Base-by-base conservation (phyloP, 2,797 vertebrate genomes). In the Geotrypetes seraphini region DNA sequence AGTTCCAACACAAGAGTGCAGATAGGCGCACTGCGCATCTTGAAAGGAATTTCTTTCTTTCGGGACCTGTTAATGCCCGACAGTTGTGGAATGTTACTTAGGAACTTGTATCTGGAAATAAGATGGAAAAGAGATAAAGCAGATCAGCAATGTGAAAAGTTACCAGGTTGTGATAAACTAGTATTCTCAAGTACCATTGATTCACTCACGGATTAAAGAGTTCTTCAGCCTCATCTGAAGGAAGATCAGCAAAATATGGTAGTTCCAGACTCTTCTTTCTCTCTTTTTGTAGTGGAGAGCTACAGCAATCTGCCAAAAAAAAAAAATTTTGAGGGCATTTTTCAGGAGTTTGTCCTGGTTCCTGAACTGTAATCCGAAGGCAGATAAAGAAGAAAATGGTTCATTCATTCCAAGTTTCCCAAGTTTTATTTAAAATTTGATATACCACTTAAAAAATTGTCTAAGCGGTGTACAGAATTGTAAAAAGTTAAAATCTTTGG, bases 1-100 rank as follows among this genome's bases (percentile, higher is more conserved):
- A 87, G 54, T 47, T 88, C 87, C 7, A 89, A 51, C 38, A 91
- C 79, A 12, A 89, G 69, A 0, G 81, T 87, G 46, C 57, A 50
- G 42, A 75, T 68, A 1, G 69, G 64, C 0, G 58, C 78, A 61
- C 85, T 80, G 45, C 82, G 73, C 3, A 73, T 87, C 44, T 72
- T 89, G 3, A 70, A 63, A 2, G 79, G 78, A 21, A 83, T 71
- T 1, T 72, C 77, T 36, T 50, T 39, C 19, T 57, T 39, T 28
- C 56, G 33, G 5, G 67, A 69, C 10, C 45, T 71, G 28, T 68
- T 67, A 12, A 63, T 43, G 1, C 71, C 65, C 0, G 56, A 74
- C 12, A 28, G 57, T 1, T 52, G 58, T 0, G 70, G 77, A 17
- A 84, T 66, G 60, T 52, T 71, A n/a, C 83, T 84, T 22, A 69